Base-by-base conservation (phyloP, 2,888 invertebrate species). In the Neoascia interrupta region DNA sequence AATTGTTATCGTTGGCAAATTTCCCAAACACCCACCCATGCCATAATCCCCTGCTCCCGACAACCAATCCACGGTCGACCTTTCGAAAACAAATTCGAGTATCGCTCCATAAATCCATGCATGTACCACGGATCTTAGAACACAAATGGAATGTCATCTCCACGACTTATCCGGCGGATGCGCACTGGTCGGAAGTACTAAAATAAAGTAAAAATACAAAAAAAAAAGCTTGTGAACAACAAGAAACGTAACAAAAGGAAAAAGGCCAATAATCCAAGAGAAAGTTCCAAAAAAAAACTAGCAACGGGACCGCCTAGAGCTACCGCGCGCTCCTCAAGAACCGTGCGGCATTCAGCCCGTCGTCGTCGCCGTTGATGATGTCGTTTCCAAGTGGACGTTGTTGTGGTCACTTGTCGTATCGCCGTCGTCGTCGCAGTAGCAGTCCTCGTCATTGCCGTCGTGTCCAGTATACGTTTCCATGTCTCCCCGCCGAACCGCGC, bases 81-180 rank as follows among this genome's bases (percentile, higher is more conserved):
- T 10, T 6, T 3, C 15, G n/a, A 56, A 41, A 43, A 66, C 45
- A 45, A 21, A 61, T 60, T 60, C 70, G 72, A 79, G 60, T 64
- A 72, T 54, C 60, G 53, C 19, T 76, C 54, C 28, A 72, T 18
- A 34, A 36, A 21, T 51, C 51, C 58, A 34, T 18, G 39, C 19
- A 51, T 56, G 34, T 41, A 61, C 60, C 66, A 66, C 8, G 31
- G 26, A 37, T 26, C 66, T 79, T 72, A 79, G 72, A 60, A 72
- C 79, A 23, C 47, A 49, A 54, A 54, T 60, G 79, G 66, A 79
- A 73, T 51, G 72, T 70, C 80, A 74, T 61, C 72, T 68, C 53
- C 37, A 73, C 37, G 61, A 58, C 69, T 68, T 69, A 73, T 75
- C 66, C 66, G 76, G 81, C 76, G 81, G 56, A 74, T 82, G 81